Evolutionary conservation across 2,797 vertebrate genomes (phyloP), one percentile per base, ranked within the genome.

Genomic region (Paedocypris micromegethes): DNA sequence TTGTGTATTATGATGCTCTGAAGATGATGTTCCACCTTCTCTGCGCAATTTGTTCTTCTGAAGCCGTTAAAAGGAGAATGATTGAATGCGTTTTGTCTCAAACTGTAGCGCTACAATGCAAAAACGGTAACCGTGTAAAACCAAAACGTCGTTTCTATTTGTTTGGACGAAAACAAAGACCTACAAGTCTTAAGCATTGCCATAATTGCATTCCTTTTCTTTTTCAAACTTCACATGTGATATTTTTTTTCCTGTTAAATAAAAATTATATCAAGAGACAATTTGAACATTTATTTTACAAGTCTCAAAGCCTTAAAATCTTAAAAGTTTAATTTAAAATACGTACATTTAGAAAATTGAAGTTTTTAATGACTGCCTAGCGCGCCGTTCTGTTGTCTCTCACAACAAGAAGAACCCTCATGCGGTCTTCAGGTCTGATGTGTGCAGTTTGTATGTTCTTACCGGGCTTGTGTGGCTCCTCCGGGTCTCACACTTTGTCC

Each of bases 1-100:
- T 6, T 77, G 82, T 81, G 86, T 6, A 82, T 83, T 79, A 80
- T 72, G 45, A 41, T 73, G 50, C 46, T 79, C 45, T 72, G 69
- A 48, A 67, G 62, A 72, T 42, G 46, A 46, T 37, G 68, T 73
- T 66, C 46, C 74, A 48, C 82, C 81, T 72, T 78, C 82, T 8
- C 2, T 9, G 52, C 23, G 23, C 23, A 23, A 23, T 23, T 23
- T 23, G 23, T 23, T 23, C 23, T 23, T 23, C 23, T 1, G 23
- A 23, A 23, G 23, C 23, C 23, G 23, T 23, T 23, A 23, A 23
- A 23, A 23, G 23, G 23, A 23, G 23, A 23, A 23, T 23, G 23
- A 23, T 23, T 23, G 23, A 23, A 23, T 23, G 23, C 23, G 23
- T 23, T 23, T 23, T 23, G 23, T 23, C 6, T 46, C 2, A 5